These are phyloP conservation scores for Amphibalanus amphitrite DNA, from an alignment of 1,140 invertebrate genomes.

Conservation along the genomic window DNA sequence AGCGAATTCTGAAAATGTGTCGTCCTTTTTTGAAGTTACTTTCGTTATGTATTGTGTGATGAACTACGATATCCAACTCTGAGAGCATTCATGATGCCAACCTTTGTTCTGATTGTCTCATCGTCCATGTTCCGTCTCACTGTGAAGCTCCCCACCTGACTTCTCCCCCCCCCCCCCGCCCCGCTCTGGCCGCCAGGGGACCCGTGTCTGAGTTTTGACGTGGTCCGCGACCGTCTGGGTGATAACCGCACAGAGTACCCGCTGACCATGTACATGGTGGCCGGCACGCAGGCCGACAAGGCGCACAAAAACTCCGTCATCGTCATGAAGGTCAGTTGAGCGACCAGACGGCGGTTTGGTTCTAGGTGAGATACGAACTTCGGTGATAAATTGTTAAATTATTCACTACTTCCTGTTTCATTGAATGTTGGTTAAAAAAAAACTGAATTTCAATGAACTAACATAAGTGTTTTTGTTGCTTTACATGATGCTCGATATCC, in stretches of 20 bases:
- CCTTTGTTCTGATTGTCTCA: neutral
- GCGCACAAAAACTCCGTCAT: conserved; percentile 55
- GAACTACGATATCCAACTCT: neutral
- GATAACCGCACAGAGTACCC: conserved; percentile 54
- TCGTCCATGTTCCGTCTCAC: too few relatives aligned
- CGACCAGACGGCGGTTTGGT: neutral
- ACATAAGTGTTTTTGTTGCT: too few relatives aligned
- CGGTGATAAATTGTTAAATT: too few relatives aligned
- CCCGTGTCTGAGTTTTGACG: conserved; percentile 85
- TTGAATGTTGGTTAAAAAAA: too few relatives aligned
- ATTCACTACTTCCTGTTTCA: too few relatives aligned
- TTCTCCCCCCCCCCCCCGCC: neutral
- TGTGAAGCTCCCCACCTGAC: too few relatives aligned
- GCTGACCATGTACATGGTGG: conserved; percentile 60
- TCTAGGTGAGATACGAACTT: too few relatives aligned
- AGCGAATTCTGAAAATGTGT: too few relatives aligned
- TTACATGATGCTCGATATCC: neutral
- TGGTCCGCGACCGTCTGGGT: conserved; percentile 58
- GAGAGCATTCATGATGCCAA: conserved; percentile 17
- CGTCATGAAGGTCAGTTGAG: conserved; percentile 40
- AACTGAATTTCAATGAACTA: too few relatives aligned
- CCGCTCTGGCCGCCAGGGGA: conserved; percentile 35
- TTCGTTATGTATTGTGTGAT: too few relatives aligned
- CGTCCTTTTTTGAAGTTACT: too few relatives aligned
- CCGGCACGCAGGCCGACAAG: conserved; percentile 74